Percentiles rank a stretch among this genome's conserved stretches.
phyloP scores from a whole-genome alignment of 92 coral and sea anemone genomes.

The Phenganax stokvisi region DNA sequence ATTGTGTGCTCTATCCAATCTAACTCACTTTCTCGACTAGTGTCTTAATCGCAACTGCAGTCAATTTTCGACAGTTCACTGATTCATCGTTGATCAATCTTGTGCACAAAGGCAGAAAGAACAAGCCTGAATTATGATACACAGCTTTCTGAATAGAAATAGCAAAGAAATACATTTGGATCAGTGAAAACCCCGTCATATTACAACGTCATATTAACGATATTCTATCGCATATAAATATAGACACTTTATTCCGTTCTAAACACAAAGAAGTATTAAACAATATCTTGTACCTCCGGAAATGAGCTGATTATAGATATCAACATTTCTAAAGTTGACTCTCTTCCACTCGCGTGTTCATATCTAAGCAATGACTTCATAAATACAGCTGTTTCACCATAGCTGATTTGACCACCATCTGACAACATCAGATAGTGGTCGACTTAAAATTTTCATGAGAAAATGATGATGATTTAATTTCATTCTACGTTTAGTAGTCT shows the following conservation, averaged over 20 bases:
- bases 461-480: too few relatives aligned
- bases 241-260: too few relatives aligned
- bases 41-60: slow-evolving; percentile 71
- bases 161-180: slow-evolving; percentile 9
- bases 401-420: neutral
- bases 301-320: slow-evolving; percentile 67
- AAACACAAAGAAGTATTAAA: too few relatives aligned
- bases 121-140: slow-evolving; percentile 67
- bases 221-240: too few relatives aligned
- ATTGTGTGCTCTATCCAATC: too few relatives aligned
- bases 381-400: neutral
- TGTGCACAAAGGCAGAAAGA: slow-evolving; percentile 87
- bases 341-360: slow-evolving; percentile 86
- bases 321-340: slow-evolving; percentile 86
- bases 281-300: slow-evolving; percentile 62
- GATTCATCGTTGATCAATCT: slow-evolving; percentile 94
- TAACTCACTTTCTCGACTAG: slow-evolving; percentile 65
- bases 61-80: slow-evolving; percentile 76
- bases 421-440: too few relatives aligned
- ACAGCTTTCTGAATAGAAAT: slow-evolving; percentile 55
- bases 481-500: too few relatives aligned
- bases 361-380: slow-evolving; percentile 49
- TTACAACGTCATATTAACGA: neutral
- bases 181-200: neutral
- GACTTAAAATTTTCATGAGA: too few relatives aligned